Conservation (phyloP, 2,113 vertebrate genomes). For the Syngnathus scovelli region DNA sequence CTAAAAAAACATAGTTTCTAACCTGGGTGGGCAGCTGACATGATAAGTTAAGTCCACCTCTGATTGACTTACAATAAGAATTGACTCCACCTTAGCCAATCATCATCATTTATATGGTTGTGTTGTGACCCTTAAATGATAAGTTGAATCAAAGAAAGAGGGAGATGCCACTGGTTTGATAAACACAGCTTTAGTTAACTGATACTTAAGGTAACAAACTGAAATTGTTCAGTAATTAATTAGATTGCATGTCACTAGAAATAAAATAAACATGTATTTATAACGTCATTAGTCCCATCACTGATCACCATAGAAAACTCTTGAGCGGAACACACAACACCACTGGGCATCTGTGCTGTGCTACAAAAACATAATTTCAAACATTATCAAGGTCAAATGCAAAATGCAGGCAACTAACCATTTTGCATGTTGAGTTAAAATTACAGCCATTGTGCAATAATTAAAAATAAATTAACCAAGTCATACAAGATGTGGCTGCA, state of each 20-base stretch:
- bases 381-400: conserved; percentile 10
- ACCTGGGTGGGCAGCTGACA: not conserved
- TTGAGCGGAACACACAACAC: not conserved
- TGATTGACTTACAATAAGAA: no score
- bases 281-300: not conserved
- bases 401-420: conserved; percentile 3
- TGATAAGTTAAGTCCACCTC: not conserved
- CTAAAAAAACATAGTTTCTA: conserved; percentile 1
- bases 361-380: conserved; percentile 25
- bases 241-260: no score
- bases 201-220: no score
- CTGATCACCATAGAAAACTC: conserved; percentile 24
- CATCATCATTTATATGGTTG: no score
- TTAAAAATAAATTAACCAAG: conserved; percentile 15
- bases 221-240: no score
- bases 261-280: not conserved
- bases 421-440: conserved; percentile 5
- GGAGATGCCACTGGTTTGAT: no score
- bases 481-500: conserved; percentile 23
- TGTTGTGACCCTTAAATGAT: no score
- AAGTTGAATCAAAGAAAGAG: no score
- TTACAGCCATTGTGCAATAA: conserved; percentile 29
- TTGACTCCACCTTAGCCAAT: no score
- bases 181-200: no score
- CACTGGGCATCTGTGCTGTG: not conserved